Conservation (phyloP, 2,797 vertebrate genomes). For the Rhinogobio ventralis region DNA sequence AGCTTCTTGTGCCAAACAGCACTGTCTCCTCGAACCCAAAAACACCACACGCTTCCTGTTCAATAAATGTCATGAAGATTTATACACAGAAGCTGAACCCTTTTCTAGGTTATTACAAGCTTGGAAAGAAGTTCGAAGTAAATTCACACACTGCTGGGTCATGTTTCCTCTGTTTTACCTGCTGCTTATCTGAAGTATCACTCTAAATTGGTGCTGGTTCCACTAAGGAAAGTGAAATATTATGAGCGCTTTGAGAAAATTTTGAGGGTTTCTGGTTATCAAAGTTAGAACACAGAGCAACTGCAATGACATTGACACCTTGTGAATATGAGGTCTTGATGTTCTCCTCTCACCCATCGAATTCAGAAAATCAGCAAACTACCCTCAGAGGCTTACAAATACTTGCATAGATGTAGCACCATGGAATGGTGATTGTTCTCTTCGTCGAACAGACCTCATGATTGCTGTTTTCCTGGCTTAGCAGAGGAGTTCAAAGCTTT, state of each 20-base stretch:
- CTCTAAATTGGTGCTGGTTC: slow-evolving; percentile 50
- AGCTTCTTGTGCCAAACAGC: slow-evolving; percentile 17
- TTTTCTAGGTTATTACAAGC: slow-evolving; percentile 31
- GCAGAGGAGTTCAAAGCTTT: slow-evolving; percentile 10
- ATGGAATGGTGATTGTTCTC: background rate
- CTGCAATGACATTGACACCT: slow-evolving; percentile 45
- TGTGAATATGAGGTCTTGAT: slow-evolving; percentile 44
- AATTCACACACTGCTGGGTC: background rate
- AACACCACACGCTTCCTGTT: slow-evolving; percentile 19
- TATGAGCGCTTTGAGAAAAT: slow-evolving; percentile 61
- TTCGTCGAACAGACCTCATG: background rate
- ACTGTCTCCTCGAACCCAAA: slow-evolving; percentile 21
- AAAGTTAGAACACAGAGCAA: slow-evolving; percentile 47
- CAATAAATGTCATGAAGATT: slow-evolving; percentile 27
- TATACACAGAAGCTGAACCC: slow-evolving; percentile 18
- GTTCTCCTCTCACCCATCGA: background rate
- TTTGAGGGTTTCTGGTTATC: slow-evolving; percentile 62
- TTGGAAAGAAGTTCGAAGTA: slow-evolving; percentile 7
- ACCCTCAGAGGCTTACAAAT: background rate
- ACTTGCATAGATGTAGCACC: background rate
- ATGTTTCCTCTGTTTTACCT: slow-evolving; percentile 22
- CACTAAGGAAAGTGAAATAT: slow-evolving; percentile 52
- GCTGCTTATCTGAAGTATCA: background rate
- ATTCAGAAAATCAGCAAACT: background rate
- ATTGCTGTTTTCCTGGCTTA: slow-evolving; percentile 34